A percentile compares a stretch with the other conserved stretches of the same genome.
Evolutionary conservation across 2,888 invertebrate species (phyloP).

Genomic region (Rotaria socialis): DNA sequence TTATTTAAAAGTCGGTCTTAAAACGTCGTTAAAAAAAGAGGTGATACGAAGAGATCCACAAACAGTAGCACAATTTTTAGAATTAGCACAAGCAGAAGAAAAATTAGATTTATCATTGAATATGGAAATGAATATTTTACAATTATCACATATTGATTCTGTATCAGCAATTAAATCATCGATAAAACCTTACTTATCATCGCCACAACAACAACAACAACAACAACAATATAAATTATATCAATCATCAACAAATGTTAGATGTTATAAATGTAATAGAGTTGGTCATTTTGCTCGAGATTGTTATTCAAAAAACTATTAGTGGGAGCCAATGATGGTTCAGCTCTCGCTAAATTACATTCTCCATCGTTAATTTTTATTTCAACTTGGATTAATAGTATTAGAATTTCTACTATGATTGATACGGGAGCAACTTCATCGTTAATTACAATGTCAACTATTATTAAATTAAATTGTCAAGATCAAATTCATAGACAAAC

Average conservation of each 20-base stretch:
- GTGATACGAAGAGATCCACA: not conserved
- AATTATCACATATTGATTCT: not conserved
- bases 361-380: no score
- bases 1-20: not conserved
- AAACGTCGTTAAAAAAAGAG: not conserved
- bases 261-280: not conserved
- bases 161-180: not conserved
- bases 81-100: not conserved
- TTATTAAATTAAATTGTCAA: no score
- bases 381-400: no score
- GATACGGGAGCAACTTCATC: no score
- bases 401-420: no score
- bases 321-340: not conserved
- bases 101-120: not conserved
- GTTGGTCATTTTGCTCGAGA: not conserved
- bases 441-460: no score
- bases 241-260: not conserved
- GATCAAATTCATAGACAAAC: no score
- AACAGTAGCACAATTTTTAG: not conserved
- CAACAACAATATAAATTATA: not conserved
- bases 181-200: not conserved
- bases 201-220: no score
- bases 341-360: no score
- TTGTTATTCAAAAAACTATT: slow-evolving; percentile 5
- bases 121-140: not conserved